Conservation (phyloP, 1,140 invertebrate genomes). For the Pteromalus puparum region DNA sequence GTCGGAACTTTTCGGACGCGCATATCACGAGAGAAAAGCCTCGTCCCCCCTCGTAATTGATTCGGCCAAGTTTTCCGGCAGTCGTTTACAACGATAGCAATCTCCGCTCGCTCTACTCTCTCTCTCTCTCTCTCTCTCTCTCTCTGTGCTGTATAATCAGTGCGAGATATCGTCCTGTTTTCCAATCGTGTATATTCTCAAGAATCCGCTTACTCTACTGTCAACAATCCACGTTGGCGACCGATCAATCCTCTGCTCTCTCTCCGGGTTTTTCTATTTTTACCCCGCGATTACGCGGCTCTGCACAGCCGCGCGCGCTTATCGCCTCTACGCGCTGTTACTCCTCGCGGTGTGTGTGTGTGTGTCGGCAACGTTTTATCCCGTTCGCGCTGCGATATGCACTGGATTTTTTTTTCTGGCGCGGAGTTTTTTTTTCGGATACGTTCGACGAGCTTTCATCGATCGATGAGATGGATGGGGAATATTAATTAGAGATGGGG, state of each 20-base stretch:
- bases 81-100: no score
- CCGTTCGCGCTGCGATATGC: background rate
- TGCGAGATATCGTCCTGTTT: no score
- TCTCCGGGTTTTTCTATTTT: constrained; percentile 36
- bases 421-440: background rate
- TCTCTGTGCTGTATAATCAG: no score
- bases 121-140: no score
- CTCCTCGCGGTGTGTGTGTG: background rate
- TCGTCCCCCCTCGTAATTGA: no score
- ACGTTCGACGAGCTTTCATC: background rate
- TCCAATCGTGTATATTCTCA: no score
- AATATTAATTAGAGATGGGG: constrained; percentile 27
- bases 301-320: background rate
- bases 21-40: no score
- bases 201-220: no score
- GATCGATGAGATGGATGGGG: background rate
- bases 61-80: no score
- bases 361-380: background rate
- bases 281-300: constrained; percentile 46
- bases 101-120: no score
- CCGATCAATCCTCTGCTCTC: constrained; percentile 25
- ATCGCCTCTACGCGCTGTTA: constrained; percentile 39
- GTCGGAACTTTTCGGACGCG: background rate
- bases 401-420: background rate
- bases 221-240: background rate